phyloP scores from a whole-genome alignment of 2,797 vertebrate genomes.

The Picus viridis region DNA sequence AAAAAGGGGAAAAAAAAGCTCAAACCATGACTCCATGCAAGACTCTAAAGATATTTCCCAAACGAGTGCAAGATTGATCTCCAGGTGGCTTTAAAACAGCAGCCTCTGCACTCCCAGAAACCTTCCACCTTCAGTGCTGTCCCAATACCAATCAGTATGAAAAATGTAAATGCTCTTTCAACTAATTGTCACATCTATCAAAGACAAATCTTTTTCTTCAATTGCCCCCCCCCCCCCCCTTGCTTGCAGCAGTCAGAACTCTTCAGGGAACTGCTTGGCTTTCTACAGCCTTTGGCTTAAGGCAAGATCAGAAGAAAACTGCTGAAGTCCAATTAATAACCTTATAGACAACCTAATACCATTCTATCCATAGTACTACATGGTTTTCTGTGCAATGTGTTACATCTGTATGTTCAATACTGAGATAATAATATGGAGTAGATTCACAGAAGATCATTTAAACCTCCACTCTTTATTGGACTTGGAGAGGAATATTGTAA shows the following conservation, averaged over 20 bases:
- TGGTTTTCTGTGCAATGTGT: neutral
- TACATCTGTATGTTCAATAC: neutral
- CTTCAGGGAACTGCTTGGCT: neutral
- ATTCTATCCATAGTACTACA: neutral
- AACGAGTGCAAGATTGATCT: too few relatives aligned
- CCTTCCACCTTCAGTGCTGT: neutral
- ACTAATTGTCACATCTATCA: neutral
- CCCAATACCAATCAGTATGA: neutral
- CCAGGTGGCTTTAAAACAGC: neutral
- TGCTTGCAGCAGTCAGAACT: neutral
- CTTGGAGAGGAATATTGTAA: too few relatives aligned
- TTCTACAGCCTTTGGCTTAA: neutral
- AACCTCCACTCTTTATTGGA: too few relatives aligned
- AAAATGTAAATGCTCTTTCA: neutral
- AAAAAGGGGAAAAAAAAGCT: neutral
- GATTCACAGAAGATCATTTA: neutral
- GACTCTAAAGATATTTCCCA: too few relatives aligned
- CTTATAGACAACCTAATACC: neutral
- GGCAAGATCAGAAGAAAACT: neutral
- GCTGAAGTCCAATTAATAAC: neutral
- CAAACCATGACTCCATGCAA: too few relatives aligned
- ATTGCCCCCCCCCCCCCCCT: neutral
- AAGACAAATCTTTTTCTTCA: neutral
- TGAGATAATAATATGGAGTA: neutral
- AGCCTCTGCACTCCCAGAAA: neutral